Evolutionary conservation across 2,888 invertebrate genomes (phyloP).

Genomic region (Pedicia rivosa): DNA sequence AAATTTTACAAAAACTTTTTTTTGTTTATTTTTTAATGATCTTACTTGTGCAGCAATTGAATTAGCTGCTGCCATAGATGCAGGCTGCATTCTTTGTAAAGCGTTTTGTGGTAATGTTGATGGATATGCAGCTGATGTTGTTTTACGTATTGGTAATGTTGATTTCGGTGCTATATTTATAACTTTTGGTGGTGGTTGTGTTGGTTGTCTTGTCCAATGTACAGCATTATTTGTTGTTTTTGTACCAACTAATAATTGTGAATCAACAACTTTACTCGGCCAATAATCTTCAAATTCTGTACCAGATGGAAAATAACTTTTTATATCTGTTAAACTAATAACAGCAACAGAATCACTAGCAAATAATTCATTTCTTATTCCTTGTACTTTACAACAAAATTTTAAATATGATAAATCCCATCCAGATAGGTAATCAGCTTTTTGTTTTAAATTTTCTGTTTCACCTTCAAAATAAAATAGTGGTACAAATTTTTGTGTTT

Average conservation of each 20-base stretch:
- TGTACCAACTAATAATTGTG: conserved; percentile 56
- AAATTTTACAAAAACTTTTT: not conserved
- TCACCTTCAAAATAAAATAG: conserved; percentile 75
- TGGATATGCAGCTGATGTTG: conserved; percentile 6
- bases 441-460: conserved; percentile 77
- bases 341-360: conserved; percentile 83
- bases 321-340: conserved; percentile 78
- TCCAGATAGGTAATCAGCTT: conserved; percentile 73
- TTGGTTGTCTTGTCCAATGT: conserved; percentile 65
- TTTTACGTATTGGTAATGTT: conserved; percentile 18
- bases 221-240: conserved; percentile 43
- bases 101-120: conserved; percentile 8
- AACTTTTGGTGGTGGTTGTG: conserved; percentile 44
- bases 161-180: conserved; percentile 14
- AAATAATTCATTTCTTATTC: conserved; percentile 79
- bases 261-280: conserved; percentile 78
- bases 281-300: conserved; percentile 86
- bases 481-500: conserved; percentile 75
- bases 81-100: conserved; percentile 16
- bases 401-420: conserved; percentile 89
- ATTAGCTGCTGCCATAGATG: conserved; percentile 17
- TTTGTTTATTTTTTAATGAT: no score
- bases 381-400: conserved; percentile 89
- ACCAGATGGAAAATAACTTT: conserved; percentile 77
- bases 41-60: conserved; percentile 24